Base-by-base conservation (phyloP, 2,888 invertebrate genomes). In the Serripes groenlandicus region DNA sequence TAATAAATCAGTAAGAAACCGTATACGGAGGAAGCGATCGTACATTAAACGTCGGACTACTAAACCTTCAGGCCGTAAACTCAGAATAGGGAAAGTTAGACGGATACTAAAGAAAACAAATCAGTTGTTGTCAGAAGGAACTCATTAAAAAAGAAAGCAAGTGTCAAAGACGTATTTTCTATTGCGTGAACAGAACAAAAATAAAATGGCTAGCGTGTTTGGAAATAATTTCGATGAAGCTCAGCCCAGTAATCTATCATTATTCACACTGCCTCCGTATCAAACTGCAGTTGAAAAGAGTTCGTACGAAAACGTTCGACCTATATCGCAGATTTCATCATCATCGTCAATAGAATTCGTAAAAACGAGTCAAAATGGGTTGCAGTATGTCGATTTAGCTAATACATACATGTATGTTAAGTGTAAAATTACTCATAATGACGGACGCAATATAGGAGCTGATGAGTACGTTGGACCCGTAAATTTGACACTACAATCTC, bases 381-480 rank as follows among this genome's bases (percentile, higher is more conserved):
- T 70, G 9, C 30, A 70, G 30, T 83, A 73, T 15, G 42, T 78
- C 18, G 76, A 78, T 54, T 52, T 72, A 37, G 49, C 58, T 30
- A 75, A 75, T 3, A 75, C 35, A 37, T 69, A 35, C 26, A 35
- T 78, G 37, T 60, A 58, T 58, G 69, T 78, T 11, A 83, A 79
- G 70, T 60, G 42, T 0, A 75, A 60, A 73, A 79, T 83, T 32
- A 54, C 69, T 9, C 75, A 79, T n/a, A 26, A n/a, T 7, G 49
- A 76, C 56, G 76, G 75, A 3, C 26, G 26, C 2, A 60, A 34
- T 42, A 32, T 83, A 26, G 0, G 23, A 23, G 30, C 62, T n/a
- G 64, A 60, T 21, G 83, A 83, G 58, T 76, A 68, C n/a, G 75
- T 72, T 3, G 78, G 78, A 56, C 83, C 83, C 0, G 62, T 83